Percentiles rank a stretch among this genome's conserved stretches.
Conservation (phyloP, 2,113 vertebrate genomes). For the Vicugna pacos region DNA sequence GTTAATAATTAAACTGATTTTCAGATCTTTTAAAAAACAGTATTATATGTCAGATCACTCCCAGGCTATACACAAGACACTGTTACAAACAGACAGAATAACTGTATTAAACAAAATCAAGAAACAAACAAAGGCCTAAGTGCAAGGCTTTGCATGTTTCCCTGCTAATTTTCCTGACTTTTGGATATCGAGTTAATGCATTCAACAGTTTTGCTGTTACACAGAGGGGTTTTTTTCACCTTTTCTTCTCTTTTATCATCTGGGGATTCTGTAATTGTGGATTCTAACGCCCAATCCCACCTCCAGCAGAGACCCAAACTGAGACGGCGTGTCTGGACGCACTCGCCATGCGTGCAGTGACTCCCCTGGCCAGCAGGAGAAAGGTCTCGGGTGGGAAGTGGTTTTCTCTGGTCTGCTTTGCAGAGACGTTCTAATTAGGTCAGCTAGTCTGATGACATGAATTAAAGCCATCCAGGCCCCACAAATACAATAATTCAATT, state of each 20-base stretch:
- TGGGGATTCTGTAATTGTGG: neutral
- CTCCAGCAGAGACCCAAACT: neutral
- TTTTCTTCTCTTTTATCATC: neutral
- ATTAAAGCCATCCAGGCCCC: conserved; percentile 68
- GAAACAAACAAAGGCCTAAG: neutral
- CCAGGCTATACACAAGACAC: rapidly evolving
- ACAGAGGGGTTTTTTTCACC: no score
- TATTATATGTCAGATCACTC: neutral
- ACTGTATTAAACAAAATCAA: neutral
- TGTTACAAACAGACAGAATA: neutral
- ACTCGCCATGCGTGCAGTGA: rapidly evolving
- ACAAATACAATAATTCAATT: conserved; percentile 63
- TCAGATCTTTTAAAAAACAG: neutral
- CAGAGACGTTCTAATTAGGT: conserved; percentile 70
- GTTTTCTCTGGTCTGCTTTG: neutral
- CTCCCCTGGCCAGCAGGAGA: rapidly evolving
- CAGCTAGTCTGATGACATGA: conserved; percentile 60
- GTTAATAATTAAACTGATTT: neutral
- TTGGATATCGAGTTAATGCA: rapidly evolving
- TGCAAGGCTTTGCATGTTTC: rapidly evolving
- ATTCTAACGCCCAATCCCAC: neutral
- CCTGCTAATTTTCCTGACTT: neutral
- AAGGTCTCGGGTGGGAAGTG: neutral
- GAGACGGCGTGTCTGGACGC: rapidly evolving
- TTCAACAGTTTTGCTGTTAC: rapidly evolving